These are phyloP conservation scores for Grammomys surdaster DNA, from an alignment of 2,113 vertebrate species.

Conservation along the genomic window DNA sequence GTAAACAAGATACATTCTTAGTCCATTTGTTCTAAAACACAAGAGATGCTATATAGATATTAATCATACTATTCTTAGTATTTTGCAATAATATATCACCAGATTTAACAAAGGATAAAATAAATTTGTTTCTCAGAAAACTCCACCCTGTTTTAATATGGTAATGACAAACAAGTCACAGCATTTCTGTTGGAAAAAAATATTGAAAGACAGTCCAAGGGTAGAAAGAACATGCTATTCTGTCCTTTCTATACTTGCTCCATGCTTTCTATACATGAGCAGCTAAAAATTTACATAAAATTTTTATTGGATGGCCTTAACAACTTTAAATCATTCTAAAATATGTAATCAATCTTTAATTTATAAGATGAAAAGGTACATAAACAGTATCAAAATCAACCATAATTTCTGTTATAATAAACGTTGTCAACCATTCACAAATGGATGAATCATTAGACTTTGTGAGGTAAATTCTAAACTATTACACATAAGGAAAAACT, in stretches of 20 bases:
- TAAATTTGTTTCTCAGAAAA: not conserved
- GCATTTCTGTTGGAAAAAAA: not conserved
- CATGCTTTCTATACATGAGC: not conserved
- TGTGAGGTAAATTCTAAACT: not conserved
- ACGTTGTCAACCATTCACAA: not conserved
- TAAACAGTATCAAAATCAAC: not conserved
- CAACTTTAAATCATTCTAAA: not conserved
- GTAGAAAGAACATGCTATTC: not conserved
- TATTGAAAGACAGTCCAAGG: not conserved
- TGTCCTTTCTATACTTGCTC: not conserved
- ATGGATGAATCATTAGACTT: not conserved
- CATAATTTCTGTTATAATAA: not conserved
- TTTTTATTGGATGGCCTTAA: not conserved
- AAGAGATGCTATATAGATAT: not conserved
- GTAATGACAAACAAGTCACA: not conserved
- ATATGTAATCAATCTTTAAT: not conserved
- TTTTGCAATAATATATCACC: not conserved
- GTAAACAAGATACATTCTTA: not conserved
- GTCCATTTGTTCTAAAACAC: not conserved
- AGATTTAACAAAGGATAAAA: slow-evolving; percentile 4
- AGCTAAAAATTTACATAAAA: not conserved
- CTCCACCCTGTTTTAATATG: not conserved
- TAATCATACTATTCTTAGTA: not conserved
- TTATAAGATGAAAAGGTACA: not conserved
- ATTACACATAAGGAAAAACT: not conserved